Base-by-base conservation (phyloP, 1,140 invertebrate species). In the Listronotus bonariensis region DNA sequence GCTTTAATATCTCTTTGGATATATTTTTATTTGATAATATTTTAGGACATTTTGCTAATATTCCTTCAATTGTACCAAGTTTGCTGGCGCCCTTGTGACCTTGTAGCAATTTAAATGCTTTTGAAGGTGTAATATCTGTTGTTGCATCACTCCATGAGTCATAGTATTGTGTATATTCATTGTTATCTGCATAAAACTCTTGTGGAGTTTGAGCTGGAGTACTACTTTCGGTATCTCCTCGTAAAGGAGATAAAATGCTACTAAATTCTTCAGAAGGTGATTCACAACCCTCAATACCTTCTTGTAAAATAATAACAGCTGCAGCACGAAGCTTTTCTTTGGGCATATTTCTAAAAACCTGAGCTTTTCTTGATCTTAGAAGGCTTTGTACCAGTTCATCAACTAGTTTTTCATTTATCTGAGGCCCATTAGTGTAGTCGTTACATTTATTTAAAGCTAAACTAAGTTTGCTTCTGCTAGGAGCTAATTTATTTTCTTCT, bases 121-220 rank as follows among this genome's bases (percentile, higher is more conserved):
- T 80, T 4, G 83, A 84, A 3, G 84, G 82, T 17, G 83, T 55
- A n/a, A 82, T 80, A 14, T 84, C 81, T 34, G 77, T 73, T 11
- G 72, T 58, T 0, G 79, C 73, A 12, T 80, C 80, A 42, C 78
- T 82, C 86, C 86, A 87, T 2, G 82, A 81, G 55, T 82, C 81
- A 64, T 86, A 88, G 72, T 88, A 88, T 14, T 83, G 77, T 53
- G 82, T 81, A 38, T 85, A 85, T 49, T 82, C 80, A 42, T 75
- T 68, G 72, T 80, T 77, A 51, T 72, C 73, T 14, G 67, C 69
- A 65, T 78, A 74, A 15, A 76, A 73, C 41, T 83, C 80, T 61
- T 79, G 76, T 8, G 81, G 80, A 5, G 80, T 76, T 60, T 77
- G 65, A 6, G 76, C 77, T 41, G 80, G 78, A 26, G 78, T 81